phyloP scores from a whole-genome alignment of 2,888 invertebrate genomes.

The Alloscopus bannaensis region DNA sequence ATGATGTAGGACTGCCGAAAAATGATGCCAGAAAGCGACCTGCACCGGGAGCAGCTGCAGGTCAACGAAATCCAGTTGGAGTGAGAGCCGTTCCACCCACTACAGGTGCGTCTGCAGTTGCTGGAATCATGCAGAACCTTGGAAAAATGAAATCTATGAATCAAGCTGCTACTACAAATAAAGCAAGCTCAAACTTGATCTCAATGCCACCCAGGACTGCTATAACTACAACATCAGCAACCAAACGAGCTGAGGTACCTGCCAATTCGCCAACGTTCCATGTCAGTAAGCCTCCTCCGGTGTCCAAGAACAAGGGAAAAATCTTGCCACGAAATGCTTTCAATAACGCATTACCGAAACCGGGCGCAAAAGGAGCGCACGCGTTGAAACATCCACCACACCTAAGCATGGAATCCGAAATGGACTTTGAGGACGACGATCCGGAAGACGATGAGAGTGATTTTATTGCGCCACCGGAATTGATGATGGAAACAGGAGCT shows the following conservation, averaged over 20 bases:
- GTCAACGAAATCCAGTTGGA: background rate
- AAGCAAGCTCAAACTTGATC: slow-evolving; percentile 44
- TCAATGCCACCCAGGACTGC: slow-evolving; percentile 20
- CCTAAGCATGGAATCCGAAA: background rate
- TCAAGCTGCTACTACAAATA: slow-evolving; percentile 1
- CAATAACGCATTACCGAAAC: slow-evolving; percentile 41
- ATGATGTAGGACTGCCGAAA: background rate
- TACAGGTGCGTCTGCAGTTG: background rate
- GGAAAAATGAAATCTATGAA: slow-evolving; percentile 47
- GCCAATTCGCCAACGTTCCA: background rate
- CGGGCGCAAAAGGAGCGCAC: background rate
- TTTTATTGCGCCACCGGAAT: background rate
- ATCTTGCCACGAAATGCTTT: slow-evolving; percentile 31
- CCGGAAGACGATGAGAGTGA: slow-evolving; percentile 15
- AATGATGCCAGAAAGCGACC: slow-evolving; percentile 42
- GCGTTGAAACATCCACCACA: background rate
- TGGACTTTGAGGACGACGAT: slow-evolving; percentile 30
- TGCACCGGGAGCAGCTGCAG: background rate
- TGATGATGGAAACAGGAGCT: background rate
- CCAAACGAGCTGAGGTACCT: background rate
- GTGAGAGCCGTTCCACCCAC: background rate
- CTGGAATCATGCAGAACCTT: slow-evolving; percentile 43
- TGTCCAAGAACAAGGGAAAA: slow-evolving; percentile 36
- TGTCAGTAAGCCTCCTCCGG: slow-evolving; percentile 20
- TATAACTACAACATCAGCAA: background rate